A percentile compares a stretch with the other conserved stretches of the same genome.
phyloP scores from a whole-genome alignment of 35 echinoderm and acorn worm species.

The Anneissia japonica region DNA sequence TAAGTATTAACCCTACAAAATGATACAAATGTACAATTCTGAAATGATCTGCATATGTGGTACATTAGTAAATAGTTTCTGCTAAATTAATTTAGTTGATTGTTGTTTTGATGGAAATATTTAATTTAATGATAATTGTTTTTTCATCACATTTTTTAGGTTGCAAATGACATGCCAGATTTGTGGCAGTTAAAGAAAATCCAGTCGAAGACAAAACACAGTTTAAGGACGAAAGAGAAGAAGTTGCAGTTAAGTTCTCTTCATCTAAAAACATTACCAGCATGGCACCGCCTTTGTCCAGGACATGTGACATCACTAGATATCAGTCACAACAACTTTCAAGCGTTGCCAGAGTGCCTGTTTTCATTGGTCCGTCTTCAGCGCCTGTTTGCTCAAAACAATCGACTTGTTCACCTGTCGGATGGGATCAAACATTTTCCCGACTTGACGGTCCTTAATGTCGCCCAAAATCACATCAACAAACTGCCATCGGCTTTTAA shows the following conservation, averaged over 20 bases:
- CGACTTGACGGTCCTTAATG: slow-evolving; percentile 34
- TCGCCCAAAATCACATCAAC: slow-evolving; percentile 58
- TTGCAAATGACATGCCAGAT: neutral
- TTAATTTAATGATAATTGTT: no score
- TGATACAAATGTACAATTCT: no score
- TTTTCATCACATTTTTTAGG: no score
- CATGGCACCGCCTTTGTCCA: neutral
- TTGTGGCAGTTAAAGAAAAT: neutral
- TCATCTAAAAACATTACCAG: neutral
- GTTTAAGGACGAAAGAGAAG: neutral
- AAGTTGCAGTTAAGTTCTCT: neutral
- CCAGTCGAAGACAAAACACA: neutral
- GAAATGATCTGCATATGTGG: no score
- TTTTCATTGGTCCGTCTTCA: neutral
- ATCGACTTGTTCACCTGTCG: neutral
- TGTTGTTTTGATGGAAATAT: no score
- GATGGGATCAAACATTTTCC: neutral
- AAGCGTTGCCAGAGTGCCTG: neutral
- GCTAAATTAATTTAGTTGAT: no score
- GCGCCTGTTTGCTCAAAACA: neutral
- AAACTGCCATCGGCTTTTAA: slow-evolving; percentile 46
- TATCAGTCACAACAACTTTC: neutral
- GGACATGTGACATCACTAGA: neutral
- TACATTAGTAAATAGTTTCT: no score
- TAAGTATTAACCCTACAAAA: no score